A percentile compares a stretch with the other conserved stretches of the same genome.
phyloP scores from a whole-genome alignment of 2,113 vertebrate species.

The Hemicordylus capensis region DNA sequence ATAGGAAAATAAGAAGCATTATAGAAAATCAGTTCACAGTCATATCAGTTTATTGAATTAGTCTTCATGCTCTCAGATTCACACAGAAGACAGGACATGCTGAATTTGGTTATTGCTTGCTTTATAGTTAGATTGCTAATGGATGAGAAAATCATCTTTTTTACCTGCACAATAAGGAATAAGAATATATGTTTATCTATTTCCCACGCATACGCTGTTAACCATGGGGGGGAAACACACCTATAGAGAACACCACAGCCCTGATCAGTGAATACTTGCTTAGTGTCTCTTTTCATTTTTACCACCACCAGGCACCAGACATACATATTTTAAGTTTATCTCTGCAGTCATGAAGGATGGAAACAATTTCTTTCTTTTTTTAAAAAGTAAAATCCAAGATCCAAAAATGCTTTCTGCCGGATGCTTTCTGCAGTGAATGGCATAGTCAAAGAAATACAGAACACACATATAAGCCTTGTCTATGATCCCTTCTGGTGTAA shows the following conservation, averaged over 20 bases:
- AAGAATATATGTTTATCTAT: not conserved
- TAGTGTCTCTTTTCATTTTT: not conserved
- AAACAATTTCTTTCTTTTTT: no score
- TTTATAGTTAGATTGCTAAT: no score
- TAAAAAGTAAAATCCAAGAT: not conserved
- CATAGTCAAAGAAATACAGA: no score
- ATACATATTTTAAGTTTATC: not conserved
- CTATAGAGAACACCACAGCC: not conserved
- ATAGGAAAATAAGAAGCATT: no score
- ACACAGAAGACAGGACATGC: no score
- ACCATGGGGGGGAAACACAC: not conserved
- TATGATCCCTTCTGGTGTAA: not conserved
- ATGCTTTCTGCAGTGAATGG: not conserved
- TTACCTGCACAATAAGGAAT: not conserved
- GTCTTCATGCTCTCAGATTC: no score
- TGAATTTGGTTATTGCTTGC: no score
- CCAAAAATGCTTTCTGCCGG: not conserved
- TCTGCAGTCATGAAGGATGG: not conserved
- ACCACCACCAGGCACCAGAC: not conserved
- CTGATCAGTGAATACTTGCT: not conserved
- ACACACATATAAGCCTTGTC: not conserved
- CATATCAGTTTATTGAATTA: no score
- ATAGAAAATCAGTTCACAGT: no score
- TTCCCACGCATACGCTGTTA: not conserved
- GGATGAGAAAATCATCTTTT: not conserved